Conservation (phyloP, 1,140 invertebrate species). For the Coelopa frigida region DNA sequence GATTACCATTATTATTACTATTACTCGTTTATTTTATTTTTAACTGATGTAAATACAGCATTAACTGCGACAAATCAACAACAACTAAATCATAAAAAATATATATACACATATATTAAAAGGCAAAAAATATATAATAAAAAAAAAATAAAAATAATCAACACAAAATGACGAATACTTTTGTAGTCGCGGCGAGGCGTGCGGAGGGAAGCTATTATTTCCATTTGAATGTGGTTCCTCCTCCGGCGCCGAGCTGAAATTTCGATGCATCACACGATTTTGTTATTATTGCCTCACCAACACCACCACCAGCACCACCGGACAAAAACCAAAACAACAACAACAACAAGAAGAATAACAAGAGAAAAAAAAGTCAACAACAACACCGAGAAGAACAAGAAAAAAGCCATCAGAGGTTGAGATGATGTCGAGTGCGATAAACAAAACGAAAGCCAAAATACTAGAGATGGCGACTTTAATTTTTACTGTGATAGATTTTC, state of each 20-base stretch:
- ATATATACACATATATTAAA: conserved; percentile 9
- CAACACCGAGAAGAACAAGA: background rate
- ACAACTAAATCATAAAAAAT: background rate
- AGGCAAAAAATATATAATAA: conserved; percentile 7
- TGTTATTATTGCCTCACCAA: conserved; percentile 4
- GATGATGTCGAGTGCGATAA: background rate
- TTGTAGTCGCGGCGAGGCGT: no score
- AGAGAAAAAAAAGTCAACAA: background rate
- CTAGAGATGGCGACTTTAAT: conserved; percentile 18
- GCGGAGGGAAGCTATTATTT: no score
- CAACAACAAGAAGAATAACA: conserved; percentile 1
- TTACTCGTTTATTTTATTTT: no score
- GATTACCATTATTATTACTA: no score
- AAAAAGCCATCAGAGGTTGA: background rate
- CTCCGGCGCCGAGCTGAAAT: no score
- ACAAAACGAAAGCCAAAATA: conserved; percentile 1
- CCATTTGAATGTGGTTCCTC: no score
- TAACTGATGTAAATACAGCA: background rate
- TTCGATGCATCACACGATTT: no score
- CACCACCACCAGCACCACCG: background rate
- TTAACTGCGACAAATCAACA: background rate
- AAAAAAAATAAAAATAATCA: no score
- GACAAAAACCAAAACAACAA: conserved; percentile 1
- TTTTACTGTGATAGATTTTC: conserved; percentile 43
- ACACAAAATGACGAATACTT: no score